These are phyloP conservation scores for Tinamus major DNA, from an alignment of 2,797 vertebrate species.

Conservation along the genomic window DNA sequence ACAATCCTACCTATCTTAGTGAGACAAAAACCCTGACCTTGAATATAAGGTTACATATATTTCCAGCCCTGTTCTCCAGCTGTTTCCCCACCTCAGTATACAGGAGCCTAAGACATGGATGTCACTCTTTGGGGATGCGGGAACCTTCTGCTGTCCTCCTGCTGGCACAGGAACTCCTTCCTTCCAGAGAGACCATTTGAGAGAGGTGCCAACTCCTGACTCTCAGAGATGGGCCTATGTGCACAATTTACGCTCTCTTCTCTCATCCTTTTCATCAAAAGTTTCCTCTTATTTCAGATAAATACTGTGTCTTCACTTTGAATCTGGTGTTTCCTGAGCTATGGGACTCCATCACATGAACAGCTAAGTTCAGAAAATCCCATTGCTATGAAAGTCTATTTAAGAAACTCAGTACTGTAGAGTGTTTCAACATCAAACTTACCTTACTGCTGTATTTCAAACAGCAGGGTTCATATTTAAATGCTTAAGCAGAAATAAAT, in stretches of 20 bases:
- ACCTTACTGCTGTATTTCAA: not conserved
- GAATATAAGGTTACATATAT: no score
- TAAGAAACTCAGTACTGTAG: not conserved
- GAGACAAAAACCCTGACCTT: no score
- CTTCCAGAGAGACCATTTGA: not conserved
- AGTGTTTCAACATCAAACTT: not conserved
- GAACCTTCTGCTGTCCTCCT: not conserved
- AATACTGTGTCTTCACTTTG: rapidly evolving
- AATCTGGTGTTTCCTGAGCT: not conserved
- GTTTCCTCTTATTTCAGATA: not conserved
- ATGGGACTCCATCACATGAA: rapidly evolving
- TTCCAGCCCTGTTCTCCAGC: no score
- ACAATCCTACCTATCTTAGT: no score
- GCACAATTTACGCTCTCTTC: not conserved
- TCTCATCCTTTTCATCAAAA: not conserved
- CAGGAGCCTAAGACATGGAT: no score
- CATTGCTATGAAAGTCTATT: not conserved
- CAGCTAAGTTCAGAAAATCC: not conserved
- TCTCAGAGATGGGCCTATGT: rapidly evolving
- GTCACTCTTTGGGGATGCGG: not conserved
- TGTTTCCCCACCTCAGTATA: no score
- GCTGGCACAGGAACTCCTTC: rapidly evolving
- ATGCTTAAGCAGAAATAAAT: not conserved
- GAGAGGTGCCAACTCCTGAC: not conserved
- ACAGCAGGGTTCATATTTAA: not conserved